Evolutionary conservation across 2,113 vertebrate genomes (phyloP), one percentile per base, ranked within the genome.

Genomic region (Columbina picui): DNA sequence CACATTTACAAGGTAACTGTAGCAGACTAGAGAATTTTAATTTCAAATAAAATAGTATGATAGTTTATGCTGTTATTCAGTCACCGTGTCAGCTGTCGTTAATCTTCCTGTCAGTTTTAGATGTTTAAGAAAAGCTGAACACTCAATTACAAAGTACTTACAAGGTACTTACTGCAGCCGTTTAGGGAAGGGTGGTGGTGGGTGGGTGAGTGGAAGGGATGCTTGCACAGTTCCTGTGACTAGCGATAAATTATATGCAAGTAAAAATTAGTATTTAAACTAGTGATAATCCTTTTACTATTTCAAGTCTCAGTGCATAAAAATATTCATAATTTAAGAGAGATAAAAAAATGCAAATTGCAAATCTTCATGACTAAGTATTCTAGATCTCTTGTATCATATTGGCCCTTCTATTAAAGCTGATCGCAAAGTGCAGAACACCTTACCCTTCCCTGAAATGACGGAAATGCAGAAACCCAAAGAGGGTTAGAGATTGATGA

Each of bases 61-160:
- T 93, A 64, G 96, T 95, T 97, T 95, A 75, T 96, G 95, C 92
- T 89, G 96, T 89, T 88, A 89, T 65, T 97, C 97, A 94, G 88
- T 98, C 95, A 56, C 94, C 75, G 63, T 81, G 89, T 93, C 92
- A 94, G 95, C 83, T 68, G 96, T 93, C 94, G 80, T 98, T 98
- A 96, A 98, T 98, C 97, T 98, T 95, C 38, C 84, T 97, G 97
- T 97, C 97, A 96, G 91, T 97, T 97, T 96, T 78, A 52, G 43
- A 93, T 93, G 91, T 84, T 56, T 93, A 95, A 93, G 97, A 94
- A 93, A 90, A 91, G 78, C 50, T 4, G 87, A 98, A 91, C 92
- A 90, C 87, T 93, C 97, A 95, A 97, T 98, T 98, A 97, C 92
- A 56, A 73, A 83, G 96, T 83, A 84, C 77, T 98, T 97, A 96